Evolutionary conservation across 2,797 vertebrate species (phyloP).

Genomic region (Denticeps clupeoides): DNA sequence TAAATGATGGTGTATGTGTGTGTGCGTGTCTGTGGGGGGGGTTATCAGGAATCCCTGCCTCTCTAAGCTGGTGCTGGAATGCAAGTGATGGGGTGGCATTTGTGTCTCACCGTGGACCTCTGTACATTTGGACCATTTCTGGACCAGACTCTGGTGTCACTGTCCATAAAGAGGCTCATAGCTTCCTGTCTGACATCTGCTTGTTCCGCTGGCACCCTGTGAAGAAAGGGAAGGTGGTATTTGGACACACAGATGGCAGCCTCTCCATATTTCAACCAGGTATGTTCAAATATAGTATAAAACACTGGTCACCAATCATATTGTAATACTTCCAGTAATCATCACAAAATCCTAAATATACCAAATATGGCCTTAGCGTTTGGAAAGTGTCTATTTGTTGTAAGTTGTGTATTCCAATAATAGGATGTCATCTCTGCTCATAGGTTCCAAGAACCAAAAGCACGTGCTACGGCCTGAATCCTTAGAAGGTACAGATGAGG

Average conservation of each 20-base stretch:
- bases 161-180: conserved; percentile 85
- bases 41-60: conserved; percentile 72
- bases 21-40: not conserved
- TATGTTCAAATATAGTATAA: conserved; percentile 28
- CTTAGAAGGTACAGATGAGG: conserved; percentile 91
- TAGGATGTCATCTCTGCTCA: not conserved
- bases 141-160: conserved; percentile 71
- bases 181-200: conserved; percentile 87
- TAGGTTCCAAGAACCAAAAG: conserved; percentile 85
- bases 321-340: no score
- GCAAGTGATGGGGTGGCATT: conserved; percentile 73
- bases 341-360: no score
- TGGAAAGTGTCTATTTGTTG: no score
- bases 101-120: conserved; percentile 79
- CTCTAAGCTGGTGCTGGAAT: conserved; percentile 91
- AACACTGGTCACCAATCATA: no score
- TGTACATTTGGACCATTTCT: conserved; percentile 81
- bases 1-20: not conserved
- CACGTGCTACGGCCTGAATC: conserved; percentile 86
- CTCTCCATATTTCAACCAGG: conserved; percentile 90
- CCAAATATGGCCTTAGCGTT: no score
- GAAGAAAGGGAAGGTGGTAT: conserved; percentile 81
- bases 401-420: no score
- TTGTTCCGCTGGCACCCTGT: conserved; percentile 87
- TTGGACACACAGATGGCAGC: conserved; percentile 91